Evolutionary conservation across 2,113 vertebrate species (phyloP).

Genomic region (Nyctereutes procyonoides): DNA sequence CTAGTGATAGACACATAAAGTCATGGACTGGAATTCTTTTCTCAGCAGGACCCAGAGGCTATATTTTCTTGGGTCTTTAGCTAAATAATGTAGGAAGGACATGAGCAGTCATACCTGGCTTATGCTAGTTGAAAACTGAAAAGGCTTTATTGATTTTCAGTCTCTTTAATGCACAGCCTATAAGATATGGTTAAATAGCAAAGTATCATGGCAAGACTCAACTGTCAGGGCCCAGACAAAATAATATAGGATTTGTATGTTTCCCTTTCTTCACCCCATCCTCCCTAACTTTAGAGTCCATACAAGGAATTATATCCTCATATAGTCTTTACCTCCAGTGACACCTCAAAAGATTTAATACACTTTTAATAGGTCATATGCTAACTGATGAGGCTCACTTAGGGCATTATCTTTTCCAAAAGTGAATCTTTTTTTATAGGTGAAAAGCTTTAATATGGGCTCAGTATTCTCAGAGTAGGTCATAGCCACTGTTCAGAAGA

Average conservation of each 20-base stretch:
- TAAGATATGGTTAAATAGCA: background rate
- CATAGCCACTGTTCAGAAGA: background rate
- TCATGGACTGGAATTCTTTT: background rate
- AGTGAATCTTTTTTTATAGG: background rate
- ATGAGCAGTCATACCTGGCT: background rate
- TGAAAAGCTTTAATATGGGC: background rate
- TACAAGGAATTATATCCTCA: background rate
- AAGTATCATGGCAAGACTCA: background rate
- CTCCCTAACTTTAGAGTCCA: background rate
- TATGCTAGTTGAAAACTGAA: background rate
- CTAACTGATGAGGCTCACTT: background rate
- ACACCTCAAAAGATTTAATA: background rate
- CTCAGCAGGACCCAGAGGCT: background rate
- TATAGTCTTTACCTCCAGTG: background rate
- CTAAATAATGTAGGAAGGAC: background rate
- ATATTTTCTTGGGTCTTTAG: background rate
- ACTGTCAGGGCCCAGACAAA: background rate
- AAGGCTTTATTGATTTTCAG: slow-evolving; percentile 9
- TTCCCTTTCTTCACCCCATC: background rate
- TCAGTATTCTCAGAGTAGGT: background rate
- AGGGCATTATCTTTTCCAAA: background rate
- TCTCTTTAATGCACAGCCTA: background rate
- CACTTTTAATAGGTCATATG: background rate
- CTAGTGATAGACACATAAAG: background rate
- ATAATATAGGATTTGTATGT: background rate